These are phyloP conservation scores for Ispidina picta DNA, from an alignment of 2,797 vertebrate species.

Conservation along the genomic window DNA sequence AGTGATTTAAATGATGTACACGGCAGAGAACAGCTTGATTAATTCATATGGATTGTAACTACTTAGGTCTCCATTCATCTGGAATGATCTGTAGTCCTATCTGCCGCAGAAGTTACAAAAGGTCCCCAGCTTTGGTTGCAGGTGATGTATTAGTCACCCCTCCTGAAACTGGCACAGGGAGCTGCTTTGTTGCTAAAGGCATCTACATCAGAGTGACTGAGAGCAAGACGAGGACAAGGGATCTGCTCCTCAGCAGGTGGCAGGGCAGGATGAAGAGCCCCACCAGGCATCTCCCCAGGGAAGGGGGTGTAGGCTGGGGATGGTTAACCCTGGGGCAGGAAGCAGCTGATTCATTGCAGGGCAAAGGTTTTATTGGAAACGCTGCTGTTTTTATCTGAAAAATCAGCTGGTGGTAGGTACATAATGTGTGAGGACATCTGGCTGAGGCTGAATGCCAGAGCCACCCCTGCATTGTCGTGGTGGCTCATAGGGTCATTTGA, in stretches of 20 bases:
- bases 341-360: neutral
- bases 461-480: accelerated
- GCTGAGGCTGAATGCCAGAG: neutral
- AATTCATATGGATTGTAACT: conserved; percentile 29
- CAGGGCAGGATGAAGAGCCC: neutral
- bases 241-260: neutral
- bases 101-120: conserved; percentile 20
- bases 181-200: neutral
- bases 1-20: conserved; percentile 48
- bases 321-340: neutral
- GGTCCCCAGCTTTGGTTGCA: neutral
- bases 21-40: conserved; percentile 55
- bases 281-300: neutral
- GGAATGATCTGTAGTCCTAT: conserved; percentile 36
- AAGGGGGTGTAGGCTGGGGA: neutral
- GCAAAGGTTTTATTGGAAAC: neutral
- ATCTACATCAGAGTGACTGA: accelerated
- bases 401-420: neutral
- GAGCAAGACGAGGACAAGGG: neutral
- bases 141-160: conserved; percentile 42
- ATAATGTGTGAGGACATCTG: neutral
- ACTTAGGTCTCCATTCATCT: conserved; percentile 48
- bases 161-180: neutral
- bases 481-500: neutral
- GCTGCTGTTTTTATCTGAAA: neutral